Base-by-base conservation (phyloP, 2,797 vertebrate genomes). In the Lepus townsendii region DNA sequence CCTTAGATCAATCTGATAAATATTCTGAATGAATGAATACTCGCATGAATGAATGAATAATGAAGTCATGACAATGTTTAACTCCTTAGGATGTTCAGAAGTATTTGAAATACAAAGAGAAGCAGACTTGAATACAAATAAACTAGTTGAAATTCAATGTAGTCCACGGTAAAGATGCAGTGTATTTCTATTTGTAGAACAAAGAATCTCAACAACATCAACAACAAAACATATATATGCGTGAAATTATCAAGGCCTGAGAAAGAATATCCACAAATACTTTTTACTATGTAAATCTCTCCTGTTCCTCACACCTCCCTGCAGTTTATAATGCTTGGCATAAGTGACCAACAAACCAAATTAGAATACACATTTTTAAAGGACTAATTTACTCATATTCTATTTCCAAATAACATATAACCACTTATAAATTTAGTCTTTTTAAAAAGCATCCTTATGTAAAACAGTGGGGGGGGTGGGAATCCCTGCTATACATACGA, bases 401-500 rank as follows among this genome's bases (percentile, higher is more conserved):
- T 97, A 98, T 97, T 98, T 97, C 96, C 98, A 90, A 98, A 96
- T 73, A 82, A 77, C 93, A 98, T 92, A 97, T 96, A 98, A 98
- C 94, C 94, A 95, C 96, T 98, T 98, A 97, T 96, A 98, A 97
- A 97, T 97, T 96, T 80, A 97, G 97, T 84, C 96, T 97, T 97
- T 98, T 97, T 91, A 96, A 91, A 98, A 98, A 97, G 85, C 97
- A 97, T 94, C 96, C 97, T 98, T 98, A 98, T 95, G 98, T 98
- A 98, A 98, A 98, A 97, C 26, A 52, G 91, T 91, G 26, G 82
- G 24, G 82, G 93, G 42, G 35, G 24, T 71, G 83, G 93, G 83
- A 94, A 97, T 97, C 97, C 97, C 97, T 98, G 97, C 98, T 98
- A 97, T 98, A 97, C 96, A 97, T 97, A 98, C 94, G 98, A 98